Evolutionary conservation across 1,140 invertebrate species (phyloP).

Genomic region (Acromyrmex heyeri): DNA sequence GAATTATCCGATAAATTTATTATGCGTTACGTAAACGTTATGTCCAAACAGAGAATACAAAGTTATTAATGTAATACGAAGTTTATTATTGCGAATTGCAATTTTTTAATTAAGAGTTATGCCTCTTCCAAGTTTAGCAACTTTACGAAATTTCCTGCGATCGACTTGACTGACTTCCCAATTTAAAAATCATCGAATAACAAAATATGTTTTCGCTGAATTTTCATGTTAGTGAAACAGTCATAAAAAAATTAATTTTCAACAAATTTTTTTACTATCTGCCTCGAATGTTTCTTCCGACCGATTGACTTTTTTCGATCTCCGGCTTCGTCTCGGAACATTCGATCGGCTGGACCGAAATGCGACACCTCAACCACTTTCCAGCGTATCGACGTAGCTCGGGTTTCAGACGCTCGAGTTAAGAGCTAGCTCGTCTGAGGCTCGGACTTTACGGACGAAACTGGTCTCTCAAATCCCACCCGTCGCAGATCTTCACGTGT

Average conservation of each 20-base stretch:
- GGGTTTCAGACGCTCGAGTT: conserved; percentile 68
- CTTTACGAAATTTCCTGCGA: background rate
- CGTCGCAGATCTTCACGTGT: conserved; percentile 28
- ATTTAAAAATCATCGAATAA: background rate
- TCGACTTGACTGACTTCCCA: background rate
- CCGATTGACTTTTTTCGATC: conserved; percentile 24
- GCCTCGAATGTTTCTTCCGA: background rate
- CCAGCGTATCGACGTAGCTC: conserved; percentile 66
- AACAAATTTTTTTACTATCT: background rate
- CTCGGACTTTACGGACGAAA: conserved; percentile 55
- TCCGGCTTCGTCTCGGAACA: background rate
- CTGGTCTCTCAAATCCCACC: conserved; percentile 52
- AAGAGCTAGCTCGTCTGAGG: conserved; percentile 37
- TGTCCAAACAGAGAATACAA: background rate
- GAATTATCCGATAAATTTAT: background rate
- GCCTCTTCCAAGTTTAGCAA: background rate
- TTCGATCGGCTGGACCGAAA: conserved; percentile 72
- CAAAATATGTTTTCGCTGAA: background rate
- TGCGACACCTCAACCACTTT: conserved; percentile 72
- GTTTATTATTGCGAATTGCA: no score
- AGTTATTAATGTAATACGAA: background rate
- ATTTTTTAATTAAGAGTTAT: background rate
- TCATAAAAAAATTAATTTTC: background rate
- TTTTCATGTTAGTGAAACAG: background rate
- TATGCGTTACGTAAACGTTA: background rate